Percentiles rank a stretch among this genome's conserved stretches.
These are phyloP conservation scores for Protodeltote pygarga DNA, from an alignment of 2,888 invertebrate species.

Conservation along the genomic window DNA sequence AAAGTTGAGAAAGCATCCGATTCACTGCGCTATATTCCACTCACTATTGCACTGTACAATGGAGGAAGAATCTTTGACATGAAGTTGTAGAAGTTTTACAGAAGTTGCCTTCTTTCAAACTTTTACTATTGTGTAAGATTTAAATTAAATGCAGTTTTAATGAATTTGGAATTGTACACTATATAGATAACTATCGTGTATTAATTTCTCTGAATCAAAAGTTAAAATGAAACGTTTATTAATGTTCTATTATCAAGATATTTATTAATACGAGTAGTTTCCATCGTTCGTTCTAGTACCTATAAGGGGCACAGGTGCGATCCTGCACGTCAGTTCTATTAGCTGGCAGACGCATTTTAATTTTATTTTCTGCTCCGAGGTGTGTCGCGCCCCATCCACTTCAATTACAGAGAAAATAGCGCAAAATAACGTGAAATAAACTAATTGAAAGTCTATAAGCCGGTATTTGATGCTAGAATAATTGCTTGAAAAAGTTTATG, in stretches of 20 bases:
- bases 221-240: too few relatives aligned
- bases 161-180: constrained; percentile 4
- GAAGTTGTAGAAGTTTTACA: constrained; percentile 36
- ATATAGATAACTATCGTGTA: constrained; percentile 11
- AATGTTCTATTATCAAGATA: too few relatives aligned
- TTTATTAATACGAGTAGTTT: too few relatives aligned
- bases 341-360: constrained; percentile 68
- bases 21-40: constrained; percentile 15
- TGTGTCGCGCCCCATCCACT: constrained; percentile 54
- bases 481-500: constrained; percentile 3
- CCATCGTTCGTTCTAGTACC: not conserved
- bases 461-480: constrained; percentile 18
- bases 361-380: constrained; percentile 65
- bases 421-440: constrained; percentile 45
- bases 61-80: constrained; percentile 36
- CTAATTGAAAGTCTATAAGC: constrained; percentile 44
- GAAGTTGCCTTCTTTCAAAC: constrained; percentile 17
- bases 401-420: constrained; percentile 65
- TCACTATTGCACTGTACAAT: constrained; percentile 38
- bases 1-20: constrained; percentile 39
- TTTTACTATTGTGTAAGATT: constrained; percentile 21
- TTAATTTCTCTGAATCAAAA: too few relatives aligned
- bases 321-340: constrained; percentile 50
- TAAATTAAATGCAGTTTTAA: constrained; percentile 15
- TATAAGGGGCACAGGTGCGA: constrained; percentile 51